Conservation (phyloP, 1,140 invertebrate species). For the Drusus annulatus region DNA sequence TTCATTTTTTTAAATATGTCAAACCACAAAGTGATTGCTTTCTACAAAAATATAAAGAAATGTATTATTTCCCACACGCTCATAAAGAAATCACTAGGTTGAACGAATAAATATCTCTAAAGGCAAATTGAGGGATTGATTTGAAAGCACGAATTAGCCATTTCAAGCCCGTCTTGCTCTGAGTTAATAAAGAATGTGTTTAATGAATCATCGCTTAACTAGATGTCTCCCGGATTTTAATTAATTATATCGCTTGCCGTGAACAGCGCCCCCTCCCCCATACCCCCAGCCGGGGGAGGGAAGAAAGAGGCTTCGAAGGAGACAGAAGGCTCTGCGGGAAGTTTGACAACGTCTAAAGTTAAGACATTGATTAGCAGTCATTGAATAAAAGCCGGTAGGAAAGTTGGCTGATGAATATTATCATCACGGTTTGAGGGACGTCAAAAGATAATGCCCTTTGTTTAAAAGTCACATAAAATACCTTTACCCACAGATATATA, state of each 20-base stretch:
- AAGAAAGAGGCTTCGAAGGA: not conserved
- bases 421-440: not conserved
- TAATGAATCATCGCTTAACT: constrained; percentile 55
- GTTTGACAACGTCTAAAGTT: constrained; percentile 39
- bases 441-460: not conserved
- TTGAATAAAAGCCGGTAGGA: constrained; percentile 13
- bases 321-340: not conserved
- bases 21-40: too few species aligned
- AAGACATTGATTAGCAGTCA: constrained; percentile 41
- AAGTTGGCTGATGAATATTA: constrained; percentile 3
- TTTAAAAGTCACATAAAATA: too few species aligned
- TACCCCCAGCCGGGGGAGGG: not conserved
- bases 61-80: too few species aligned
- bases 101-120: too few species aligned
- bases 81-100: too few species aligned
- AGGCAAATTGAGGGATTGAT: too few species aligned
- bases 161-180: not conserved
- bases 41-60: too few species aligned
- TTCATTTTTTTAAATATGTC: too few species aligned
- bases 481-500: too few species aligned
- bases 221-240: constrained; percentile 47
- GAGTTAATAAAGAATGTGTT: constrained; percentile 46
- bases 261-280: not conserved
- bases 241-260: constrained; percentile 50
- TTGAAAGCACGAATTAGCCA: not conserved